These are phyloP conservation scores for Urophycis tenuis DNA, from an alignment of 2,797 vertebrate species.

Conservation along the genomic window DNA sequence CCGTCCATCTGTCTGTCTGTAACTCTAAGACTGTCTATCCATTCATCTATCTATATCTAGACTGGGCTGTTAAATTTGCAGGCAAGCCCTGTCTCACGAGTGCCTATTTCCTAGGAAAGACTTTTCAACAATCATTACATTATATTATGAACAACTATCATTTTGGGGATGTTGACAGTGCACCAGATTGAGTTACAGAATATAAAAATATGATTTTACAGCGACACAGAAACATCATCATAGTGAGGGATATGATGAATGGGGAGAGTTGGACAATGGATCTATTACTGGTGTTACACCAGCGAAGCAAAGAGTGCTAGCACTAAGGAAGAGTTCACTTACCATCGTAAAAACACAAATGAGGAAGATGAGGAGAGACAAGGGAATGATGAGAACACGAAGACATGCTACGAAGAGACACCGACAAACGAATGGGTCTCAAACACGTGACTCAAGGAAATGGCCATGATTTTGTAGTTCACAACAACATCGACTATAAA, in stretches of 20 bases:
- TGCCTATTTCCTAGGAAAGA: not conserved
- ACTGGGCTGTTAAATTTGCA: not conserved
- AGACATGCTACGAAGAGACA: not conserved
- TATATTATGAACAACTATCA: not conserved
- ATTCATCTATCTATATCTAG: not conserved
- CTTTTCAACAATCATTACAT: not conserved
- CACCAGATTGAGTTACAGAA: not conserved
- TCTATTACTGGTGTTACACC: not conserved
- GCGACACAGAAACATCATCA: not conserved
- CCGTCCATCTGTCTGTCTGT: not conserved
- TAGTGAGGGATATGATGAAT: not conserved
- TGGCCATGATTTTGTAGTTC: not conserved
- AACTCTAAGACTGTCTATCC: too few relatives aligned
- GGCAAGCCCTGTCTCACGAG: not conserved
- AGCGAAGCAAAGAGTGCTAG: not conserved
- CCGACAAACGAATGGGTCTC: not conserved
- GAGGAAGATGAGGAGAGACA: constrained; percentile 11
- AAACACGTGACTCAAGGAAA: not conserved
- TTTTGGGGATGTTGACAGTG: not conserved
- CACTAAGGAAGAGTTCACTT: constrained; percentile 7
- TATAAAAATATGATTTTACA: too few relatives aligned
- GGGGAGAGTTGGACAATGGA: not conserved
- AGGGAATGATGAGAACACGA: not conserved
- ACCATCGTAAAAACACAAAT: constrained; percentile 21
- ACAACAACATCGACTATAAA: not conserved